phyloP scores from a whole-genome alignment of 2,888 invertebrate genomes.

The Nysson spinosus region DNA sequence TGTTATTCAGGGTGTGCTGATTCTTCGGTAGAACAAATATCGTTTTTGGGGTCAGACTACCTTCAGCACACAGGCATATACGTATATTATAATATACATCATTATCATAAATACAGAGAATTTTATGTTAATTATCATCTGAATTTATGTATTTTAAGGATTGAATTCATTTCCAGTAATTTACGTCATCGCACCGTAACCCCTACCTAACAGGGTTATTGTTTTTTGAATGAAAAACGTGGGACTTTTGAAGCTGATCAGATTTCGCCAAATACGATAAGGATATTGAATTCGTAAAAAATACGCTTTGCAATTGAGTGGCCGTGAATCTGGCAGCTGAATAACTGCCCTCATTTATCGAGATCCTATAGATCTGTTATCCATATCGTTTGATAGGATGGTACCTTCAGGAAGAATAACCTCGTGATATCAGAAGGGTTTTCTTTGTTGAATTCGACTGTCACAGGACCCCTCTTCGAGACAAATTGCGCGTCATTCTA shows the following conservation, averaged over 20 bases:
- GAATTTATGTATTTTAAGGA: too few species aligned
- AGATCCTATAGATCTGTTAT: conserved; percentile 21
- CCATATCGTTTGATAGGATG: conserved; percentile 8
- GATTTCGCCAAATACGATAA: not conserved
- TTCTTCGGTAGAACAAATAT: too few species aligned
- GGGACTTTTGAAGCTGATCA: not conserved
- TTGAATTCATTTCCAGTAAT: too few species aligned
- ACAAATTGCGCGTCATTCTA: conserved; percentile 30
- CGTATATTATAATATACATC: too few species aligned
- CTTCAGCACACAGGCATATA: too few species aligned
- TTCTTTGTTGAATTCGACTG: conserved; percentile 14
- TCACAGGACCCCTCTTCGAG: conserved; percentile 12
- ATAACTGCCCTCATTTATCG: not conserved
- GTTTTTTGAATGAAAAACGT: not conserved
- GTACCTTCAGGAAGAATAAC: conserved; percentile 14
- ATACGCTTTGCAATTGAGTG: conserved; percentile 4
- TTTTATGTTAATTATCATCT: too few species aligned
- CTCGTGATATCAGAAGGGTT: not conserved
- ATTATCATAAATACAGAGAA: too few species aligned
- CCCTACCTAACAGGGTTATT: too few species aligned
- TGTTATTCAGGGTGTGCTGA: too few species aligned
- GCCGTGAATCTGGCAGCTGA: conserved; percentile 1
- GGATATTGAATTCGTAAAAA: not conserved
- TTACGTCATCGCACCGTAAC: too few species aligned
- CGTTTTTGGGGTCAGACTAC: too few species aligned